A percentile compares a stretch with the other conserved stretches of the same genome.
phyloP scores from a whole-genome alignment of 2,888 invertebrate genomes.

The Agrilus cyanescens region DNA sequence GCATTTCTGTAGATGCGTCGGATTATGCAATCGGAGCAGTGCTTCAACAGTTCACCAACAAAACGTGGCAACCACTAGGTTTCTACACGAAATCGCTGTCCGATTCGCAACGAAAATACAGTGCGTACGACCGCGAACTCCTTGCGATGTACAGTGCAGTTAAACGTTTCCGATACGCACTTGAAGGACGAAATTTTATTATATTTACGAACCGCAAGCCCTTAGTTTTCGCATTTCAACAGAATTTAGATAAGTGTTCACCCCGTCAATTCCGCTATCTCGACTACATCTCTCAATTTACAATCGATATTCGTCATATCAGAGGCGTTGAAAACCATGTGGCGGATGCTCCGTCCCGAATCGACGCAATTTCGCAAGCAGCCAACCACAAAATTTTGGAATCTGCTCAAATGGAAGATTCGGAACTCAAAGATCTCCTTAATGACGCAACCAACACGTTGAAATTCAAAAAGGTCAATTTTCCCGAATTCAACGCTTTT shows the following conservation, averaged over 20 bases:
- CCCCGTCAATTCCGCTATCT: constrained; percentile 26
- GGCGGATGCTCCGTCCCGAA: too few relatives aligned
- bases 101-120: constrained; percentile 19
- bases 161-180: constrained; percentile 23
- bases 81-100: too few relatives aligned
- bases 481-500: too few relatives aligned
- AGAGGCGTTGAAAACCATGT: too few relatives aligned
- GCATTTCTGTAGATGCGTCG: constrained; percentile 24
- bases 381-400: too few relatives aligned
- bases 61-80: constrained; percentile 23
- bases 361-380: too few relatives aligned
- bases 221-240: constrained; percentile 22
- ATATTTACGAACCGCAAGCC: constrained; percentile 28
- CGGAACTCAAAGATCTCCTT: too few relatives aligned
- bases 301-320: constrained; percentile 19
- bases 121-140: constrained; percentile 28
- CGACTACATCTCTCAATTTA: constrained; percentile 26
- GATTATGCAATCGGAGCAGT: constrained; percentile 26
- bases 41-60: constrained; percentile 22
- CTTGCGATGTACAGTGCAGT: constrained; percentile 25
- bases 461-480: too few relatives aligned
- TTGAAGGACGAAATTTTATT: constrained; percentile 24
- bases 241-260: constrained; percentile 19
- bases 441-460: too few relatives aligned
- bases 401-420: too few relatives aligned